Conservation (phyloP, 23 tunicate genomes). For the Ascidia mentula region DNA sequence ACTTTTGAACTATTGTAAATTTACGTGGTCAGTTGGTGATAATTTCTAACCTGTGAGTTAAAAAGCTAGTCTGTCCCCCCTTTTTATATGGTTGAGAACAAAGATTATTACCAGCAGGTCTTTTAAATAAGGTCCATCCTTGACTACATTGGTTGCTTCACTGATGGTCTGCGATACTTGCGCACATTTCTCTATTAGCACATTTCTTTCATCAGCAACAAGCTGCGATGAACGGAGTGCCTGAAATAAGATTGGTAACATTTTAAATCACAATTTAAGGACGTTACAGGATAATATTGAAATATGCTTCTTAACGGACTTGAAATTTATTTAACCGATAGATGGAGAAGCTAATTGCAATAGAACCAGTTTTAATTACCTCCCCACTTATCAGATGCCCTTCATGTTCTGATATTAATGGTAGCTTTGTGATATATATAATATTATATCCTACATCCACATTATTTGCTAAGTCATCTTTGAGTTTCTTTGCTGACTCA, state of each 20-base stretch:
- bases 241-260: no score
- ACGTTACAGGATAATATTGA: no score
- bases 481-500: background rate
- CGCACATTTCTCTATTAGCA: background rate
- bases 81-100: no score
- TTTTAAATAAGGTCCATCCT: background rate
- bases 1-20: no score
- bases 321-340: no score
- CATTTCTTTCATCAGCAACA: background rate
- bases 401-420: background rate
- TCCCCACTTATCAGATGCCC: background rate
- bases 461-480: background rate
- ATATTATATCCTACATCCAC: background rate
- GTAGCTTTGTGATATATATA: background rate
- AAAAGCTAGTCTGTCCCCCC: no score
- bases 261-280: no score
- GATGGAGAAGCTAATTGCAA: no score
- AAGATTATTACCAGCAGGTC: background rate
- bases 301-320: no score
- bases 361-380: no score
- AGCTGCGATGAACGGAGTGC: background rate
- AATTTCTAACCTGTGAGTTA: background rate
- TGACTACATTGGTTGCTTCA: background rate
- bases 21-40: background rate
- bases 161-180: background rate